These are phyloP conservation scores for Sebastes cheni DNA, from an alignment of 2,797 vertebrate species.

Conservation along the genomic window DNA sequence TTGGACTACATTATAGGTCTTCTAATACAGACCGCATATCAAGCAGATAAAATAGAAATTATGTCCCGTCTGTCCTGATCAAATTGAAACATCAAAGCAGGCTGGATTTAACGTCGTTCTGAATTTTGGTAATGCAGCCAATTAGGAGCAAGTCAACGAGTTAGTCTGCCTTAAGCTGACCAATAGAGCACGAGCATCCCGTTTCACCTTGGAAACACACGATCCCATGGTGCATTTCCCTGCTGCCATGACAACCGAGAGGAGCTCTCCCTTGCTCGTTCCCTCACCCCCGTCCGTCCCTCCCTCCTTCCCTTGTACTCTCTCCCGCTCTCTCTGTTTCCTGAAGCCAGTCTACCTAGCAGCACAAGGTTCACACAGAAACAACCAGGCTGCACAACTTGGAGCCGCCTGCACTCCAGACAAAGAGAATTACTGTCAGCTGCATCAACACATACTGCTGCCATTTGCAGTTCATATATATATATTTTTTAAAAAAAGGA, in stretches of 20 bases:
- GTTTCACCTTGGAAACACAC: conserved; percentile 79
- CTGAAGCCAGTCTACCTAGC: conserved; percentile 65
- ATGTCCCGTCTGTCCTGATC: conserved; percentile 54
- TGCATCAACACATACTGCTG: conserved; percentile 37
- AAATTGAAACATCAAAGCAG: conserved; percentile 62
- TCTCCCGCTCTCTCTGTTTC: conserved; percentile 47
- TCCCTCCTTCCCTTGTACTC: conserved; percentile 35
- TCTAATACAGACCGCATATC: conserved; percentile 10
- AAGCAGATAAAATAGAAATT: conserved; percentile 31
- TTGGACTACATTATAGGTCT: conserved; percentile 14
- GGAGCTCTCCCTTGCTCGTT: conserved; percentile 66
- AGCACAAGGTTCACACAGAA: conserved; percentile 62
- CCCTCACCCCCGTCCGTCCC: conserved; percentile 33
- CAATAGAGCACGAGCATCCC: conserved; percentile 74
- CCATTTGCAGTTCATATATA: not conserved
- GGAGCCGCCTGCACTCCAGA: conserved; percentile 62
- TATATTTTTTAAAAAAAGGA: not conserved
- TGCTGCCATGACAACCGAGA: conserved; percentile 81
- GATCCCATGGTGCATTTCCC: conserved; percentile 80
- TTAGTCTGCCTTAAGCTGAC: conserved; percentile 64
- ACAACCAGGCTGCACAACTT: conserved; percentile 61
- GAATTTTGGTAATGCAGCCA: conserved; percentile 61
- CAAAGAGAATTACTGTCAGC: conserved; percentile 66
- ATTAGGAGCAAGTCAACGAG: conserved; percentile 64
- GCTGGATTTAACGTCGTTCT: conserved; percentile 50